phyloP scores from a whole-genome alignment of 2,888 invertebrate species.

The Ectemnius lituratus region DNA sequence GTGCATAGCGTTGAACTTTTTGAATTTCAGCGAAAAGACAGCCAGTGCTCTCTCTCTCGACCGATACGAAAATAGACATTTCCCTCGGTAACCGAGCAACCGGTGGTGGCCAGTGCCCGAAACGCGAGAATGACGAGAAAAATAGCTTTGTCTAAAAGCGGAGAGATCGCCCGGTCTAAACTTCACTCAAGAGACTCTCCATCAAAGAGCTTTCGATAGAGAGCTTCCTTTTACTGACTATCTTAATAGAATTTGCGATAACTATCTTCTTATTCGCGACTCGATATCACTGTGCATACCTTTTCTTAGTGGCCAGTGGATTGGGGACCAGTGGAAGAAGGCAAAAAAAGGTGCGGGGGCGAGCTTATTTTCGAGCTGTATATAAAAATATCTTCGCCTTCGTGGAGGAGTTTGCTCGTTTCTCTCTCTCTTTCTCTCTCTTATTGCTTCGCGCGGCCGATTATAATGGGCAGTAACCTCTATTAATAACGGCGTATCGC shows the following conservation, averaged over 20 bases:
- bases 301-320: neutral
- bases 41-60: slow-evolving; percentile 19
- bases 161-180: neutral
- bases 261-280: too few relatives aligned
- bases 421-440: neutral
- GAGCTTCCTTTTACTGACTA: too few relatives aligned
- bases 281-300: too few relatives aligned
- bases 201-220: neutral
- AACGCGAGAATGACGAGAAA: slow-evolving; percentile 46
- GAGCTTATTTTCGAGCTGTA: slow-evolving; percentile 11
- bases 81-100: slow-evolving; percentile 45
- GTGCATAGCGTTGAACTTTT: slow-evolving; percentile 40
- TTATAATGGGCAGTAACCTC: neutral
- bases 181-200: neutral
- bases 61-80: slow-evolving; percentile 40
- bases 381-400: slow-evolving; percentile 6
- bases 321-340: neutral
- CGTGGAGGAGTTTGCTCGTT: neutral
- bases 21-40: neutral
- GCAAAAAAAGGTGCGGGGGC: slow-evolving; percentile 7
- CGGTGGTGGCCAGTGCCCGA: slow-evolving; percentile 31
- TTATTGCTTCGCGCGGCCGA: neutral
- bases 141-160: slow-evolving; percentile 20
- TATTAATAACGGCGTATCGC: slow-evolving; percentile 8
- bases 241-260: too few relatives aligned